These are phyloP conservation scores for Tridacna crocea DNA, from an alignment of 2,888 invertebrate species.

Conservation along the genomic window DNA sequence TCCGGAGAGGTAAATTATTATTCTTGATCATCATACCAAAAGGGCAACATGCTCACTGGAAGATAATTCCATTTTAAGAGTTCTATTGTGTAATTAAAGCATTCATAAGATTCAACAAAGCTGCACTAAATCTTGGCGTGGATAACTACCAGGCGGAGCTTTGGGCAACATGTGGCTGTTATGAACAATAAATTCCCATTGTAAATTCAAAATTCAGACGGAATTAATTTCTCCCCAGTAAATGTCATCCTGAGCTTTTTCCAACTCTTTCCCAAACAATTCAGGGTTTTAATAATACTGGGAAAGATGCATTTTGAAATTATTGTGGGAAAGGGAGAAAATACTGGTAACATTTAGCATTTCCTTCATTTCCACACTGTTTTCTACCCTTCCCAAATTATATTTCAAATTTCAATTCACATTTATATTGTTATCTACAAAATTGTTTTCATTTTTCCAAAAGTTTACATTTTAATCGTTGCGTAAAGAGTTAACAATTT, in stretches of 20 bases:
- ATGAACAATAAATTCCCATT: conserved; percentile 17
- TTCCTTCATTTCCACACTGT: too few relatives aligned
- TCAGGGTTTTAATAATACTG: too few relatives aligned
- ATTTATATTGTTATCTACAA: too few relatives aligned
- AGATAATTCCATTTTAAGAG: conserved; percentile 18
- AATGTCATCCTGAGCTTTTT: conserved; percentile 15
- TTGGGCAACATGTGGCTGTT: conserved; percentile 21
- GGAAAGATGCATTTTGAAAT: too few relatives aligned
- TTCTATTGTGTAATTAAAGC: conserved; percentile 24
- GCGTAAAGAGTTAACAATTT: too few relatives aligned
- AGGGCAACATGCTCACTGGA: conserved; percentile 2
- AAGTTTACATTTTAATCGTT: too few relatives aligned
- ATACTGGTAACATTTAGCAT: too few relatives aligned
- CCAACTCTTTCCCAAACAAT: too few relatives aligned
- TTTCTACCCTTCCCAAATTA: too few relatives aligned
- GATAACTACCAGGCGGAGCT: conserved; percentile 5
- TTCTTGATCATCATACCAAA: conserved; percentile 17
- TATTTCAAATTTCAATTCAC: too few relatives aligned
- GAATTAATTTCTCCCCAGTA: conserved; percentile 27
- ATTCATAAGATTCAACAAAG: conserved; percentile 26
- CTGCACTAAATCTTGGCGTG: conserved; percentile 23
- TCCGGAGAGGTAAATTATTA: conserved; percentile 14
- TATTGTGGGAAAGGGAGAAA: too few relatives aligned
- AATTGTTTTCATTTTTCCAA: too few relatives aligned
- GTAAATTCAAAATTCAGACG: conserved; percentile 11